A percentile compares a stretch with the other conserved stretches of the same genome.
Conservation (phyloP, 1,140 invertebrate species). For the Brachionus koreanus region DNA sequence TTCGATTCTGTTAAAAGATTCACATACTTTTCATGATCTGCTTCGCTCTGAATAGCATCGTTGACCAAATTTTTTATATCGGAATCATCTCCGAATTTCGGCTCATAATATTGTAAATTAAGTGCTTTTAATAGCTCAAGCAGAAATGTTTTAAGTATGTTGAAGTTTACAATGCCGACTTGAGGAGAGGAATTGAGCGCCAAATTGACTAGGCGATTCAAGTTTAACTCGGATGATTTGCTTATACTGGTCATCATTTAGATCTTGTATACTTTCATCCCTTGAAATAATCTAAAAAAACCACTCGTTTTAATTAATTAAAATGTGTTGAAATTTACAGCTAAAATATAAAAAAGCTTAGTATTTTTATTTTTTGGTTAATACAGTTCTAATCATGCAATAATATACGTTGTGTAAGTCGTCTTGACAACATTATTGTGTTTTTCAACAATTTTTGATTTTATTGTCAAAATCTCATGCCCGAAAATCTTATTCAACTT, state of each 20-base stretch:
- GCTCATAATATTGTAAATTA: slow-evolving; percentile 55
- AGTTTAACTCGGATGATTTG: slow-evolving; percentile 46
- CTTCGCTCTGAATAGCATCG: not conserved
- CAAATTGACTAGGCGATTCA: slow-evolving; percentile 52
- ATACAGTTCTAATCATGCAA: slow-evolving; percentile 26
- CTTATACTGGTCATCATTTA: not conserved
- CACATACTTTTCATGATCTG: not conserved
- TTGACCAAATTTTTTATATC: slow-evolving; percentile 3
- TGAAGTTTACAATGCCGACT: slow-evolving; percentile 73
- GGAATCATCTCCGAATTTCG: slow-evolving; percentile 44
- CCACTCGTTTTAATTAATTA: not conserved
- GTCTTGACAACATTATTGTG: slow-evolving; percentile 36
- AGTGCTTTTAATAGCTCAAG: slow-evolving; percentile 68
- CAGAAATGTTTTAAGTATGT: slow-evolving; percentile 70
- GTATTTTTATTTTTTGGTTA: not conserved
- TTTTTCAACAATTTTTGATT: not conserved
- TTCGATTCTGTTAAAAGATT: not conserved
- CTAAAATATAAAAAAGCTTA: not conserved
- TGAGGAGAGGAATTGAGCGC: slow-evolving; percentile 58
- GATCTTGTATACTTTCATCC: not conserved
- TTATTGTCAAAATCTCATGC: not conserved
- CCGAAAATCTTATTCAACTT: not conserved
- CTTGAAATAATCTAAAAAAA: not conserved
- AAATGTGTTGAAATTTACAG: not conserved
- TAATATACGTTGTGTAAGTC: slow-evolving; percentile 31